Percentiles rank a stretch among this genome's conserved stretches.
Conservation (phyloP, 2,888 invertebrate genomes). For the Cataglyphis altisquamis region DNA sequence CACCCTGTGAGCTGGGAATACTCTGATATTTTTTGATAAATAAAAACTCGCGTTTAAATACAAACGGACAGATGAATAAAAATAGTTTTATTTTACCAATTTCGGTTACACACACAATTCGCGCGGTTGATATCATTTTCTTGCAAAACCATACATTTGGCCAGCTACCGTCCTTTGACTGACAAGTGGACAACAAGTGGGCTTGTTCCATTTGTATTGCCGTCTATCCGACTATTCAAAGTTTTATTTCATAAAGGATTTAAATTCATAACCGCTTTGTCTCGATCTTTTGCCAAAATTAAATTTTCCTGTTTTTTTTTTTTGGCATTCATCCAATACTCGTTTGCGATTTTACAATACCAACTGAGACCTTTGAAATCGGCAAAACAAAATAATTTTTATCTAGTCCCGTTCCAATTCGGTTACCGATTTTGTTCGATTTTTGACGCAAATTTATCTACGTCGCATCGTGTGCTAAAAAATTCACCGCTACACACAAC, state of each 20-base stretch:
- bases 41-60: neutral
- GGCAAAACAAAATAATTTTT: neutral
- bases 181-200: constrained; percentile 41
- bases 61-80: neutral
- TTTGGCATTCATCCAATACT: constrained; percentile 17
- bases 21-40: neutral
- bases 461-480: neutral
- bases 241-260: constrained; percentile 41
- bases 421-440: neutral
- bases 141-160: constrained; percentile 26
- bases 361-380: neutral
- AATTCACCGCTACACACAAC: neutral
- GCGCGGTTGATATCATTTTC: constrained; percentile 32
- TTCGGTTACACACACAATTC: constrained; percentile 10
- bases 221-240: neutral
- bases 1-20: neutral
- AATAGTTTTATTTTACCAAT: constrained; percentile 34
- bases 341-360: neutral
- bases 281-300: neutral
- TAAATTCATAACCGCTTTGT: constrained; percentile 23
- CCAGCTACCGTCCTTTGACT: constrained; percentile 29
- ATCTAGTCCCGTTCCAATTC: neutral
- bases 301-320: constrained; percentile 26
- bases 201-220: constrained; percentile 46
- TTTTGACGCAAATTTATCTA: neutral